phyloP scores from a whole-genome alignment of 2,797 vertebrate genomes.

The Champsocephalus gunnari region DNA sequence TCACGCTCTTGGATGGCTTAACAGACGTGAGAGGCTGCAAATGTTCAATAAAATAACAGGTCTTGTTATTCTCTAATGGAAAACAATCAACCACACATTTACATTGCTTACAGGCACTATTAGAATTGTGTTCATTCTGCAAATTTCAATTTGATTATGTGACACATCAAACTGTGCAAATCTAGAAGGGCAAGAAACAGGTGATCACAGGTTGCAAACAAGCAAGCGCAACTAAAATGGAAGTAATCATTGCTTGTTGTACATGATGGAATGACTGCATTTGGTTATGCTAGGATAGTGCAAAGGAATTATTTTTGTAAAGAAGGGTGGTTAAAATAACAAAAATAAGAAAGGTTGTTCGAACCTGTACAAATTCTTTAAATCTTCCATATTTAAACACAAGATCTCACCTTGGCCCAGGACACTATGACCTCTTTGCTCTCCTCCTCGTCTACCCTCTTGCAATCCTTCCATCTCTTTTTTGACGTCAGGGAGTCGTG shows the following conservation, averaged over 20 bases:
- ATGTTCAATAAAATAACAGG: constrained; percentile 19
- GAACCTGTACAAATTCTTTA: neutral
- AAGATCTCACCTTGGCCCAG: constrained; percentile 65
- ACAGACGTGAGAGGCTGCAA: constrained; percentile 26
- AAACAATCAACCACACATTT: neutral
- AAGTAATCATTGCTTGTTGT: neutral
- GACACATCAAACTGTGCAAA: neutral
- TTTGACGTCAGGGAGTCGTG: constrained; percentile 82
- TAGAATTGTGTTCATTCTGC: neutral
- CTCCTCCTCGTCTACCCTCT: constrained; percentile 46
- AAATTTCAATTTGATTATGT: neutral
- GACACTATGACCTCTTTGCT: constrained; percentile 51
- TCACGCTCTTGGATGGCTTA: constrained; percentile 24
- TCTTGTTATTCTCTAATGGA: constrained; percentile 7
- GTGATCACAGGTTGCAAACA: neutral
- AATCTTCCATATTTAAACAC: neutral
- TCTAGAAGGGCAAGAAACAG: neutral
- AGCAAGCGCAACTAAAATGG: neutral
- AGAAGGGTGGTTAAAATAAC: neutral
- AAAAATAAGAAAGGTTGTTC: neutral
- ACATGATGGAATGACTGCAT: neutral
- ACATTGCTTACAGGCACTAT: neutral
- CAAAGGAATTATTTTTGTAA: neutral
- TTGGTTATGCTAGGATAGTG: neutral
- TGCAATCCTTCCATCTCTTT: constrained; percentile 34